These are phyloP conservation scores for Coelinius sp. DNA, from an alignment of 2,888 invertebrate genomes.

Conservation along the genomic window DNA sequence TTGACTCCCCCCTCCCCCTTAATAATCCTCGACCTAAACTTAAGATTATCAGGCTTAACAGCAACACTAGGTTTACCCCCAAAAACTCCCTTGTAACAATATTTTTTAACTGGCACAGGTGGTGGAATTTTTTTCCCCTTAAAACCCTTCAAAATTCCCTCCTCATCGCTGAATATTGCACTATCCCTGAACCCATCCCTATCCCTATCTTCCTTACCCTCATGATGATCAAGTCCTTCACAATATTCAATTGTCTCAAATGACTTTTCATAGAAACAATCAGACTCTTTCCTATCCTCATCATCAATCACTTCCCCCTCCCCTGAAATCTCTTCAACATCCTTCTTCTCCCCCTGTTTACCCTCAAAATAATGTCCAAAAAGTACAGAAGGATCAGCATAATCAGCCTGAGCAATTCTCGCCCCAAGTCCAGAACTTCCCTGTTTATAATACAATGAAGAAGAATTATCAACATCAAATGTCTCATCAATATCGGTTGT, in stretches of 20 bases:
- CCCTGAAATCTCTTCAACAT: slow-evolving; percentile 25
- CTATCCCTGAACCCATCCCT: slow-evolving; percentile 86
- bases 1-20: not conserved
- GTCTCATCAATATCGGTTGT: slow-evolving; percentile 63
- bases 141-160: slow-evolving; percentile 57
- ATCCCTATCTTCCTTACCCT: slow-evolving; percentile 76
- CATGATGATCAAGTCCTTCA: slow-evolving; percentile 30
- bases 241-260: slow-evolving; percentile 83
- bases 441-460: slow-evolving; percentile 76
- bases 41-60: slow-evolving; percentile 61
- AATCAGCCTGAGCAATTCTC: slow-evolving; percentile 89
- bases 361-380: slow-evolving; percentile 67
- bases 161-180: slow-evolving; percentile 86
- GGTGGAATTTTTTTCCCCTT: slow-evolving; percentile 54
- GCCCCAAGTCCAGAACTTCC: slow-evolving; percentile 89
- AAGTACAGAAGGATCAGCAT: slow-evolving; percentile 84
- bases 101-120: slow-evolving; percentile 59
- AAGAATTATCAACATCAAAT: slow-evolving; percentile 33
- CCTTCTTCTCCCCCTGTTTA: slow-evolving; percentile 39
- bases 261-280: slow-evolving; percentile 83
- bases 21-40: slow-evolving; percentile 44
- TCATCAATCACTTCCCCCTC: slow-evolving; percentile 44
- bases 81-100: slow-evolving; percentile 18
- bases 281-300: slow-evolving; percentile 72
- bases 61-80: slow-evolving; percentile 55